Percentiles rank a stretch among this genome's conserved stretches.
Conservation (phyloP, 2,888 invertebrate species). For the Thera britannica region DNA sequence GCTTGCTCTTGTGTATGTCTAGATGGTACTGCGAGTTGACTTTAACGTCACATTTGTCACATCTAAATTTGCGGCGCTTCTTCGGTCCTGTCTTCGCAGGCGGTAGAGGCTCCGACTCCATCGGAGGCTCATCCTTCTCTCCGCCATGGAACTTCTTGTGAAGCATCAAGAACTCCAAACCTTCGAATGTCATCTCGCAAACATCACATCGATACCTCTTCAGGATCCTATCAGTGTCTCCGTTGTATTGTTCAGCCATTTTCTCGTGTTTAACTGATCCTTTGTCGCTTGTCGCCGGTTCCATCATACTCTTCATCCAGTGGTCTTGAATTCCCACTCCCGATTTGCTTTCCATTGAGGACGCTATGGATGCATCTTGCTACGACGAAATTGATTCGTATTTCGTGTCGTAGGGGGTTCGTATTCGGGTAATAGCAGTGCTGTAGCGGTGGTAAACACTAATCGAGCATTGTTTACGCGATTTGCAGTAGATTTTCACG, state of each 20-base stretch:
- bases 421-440: conserved; percentile 53
- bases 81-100: conserved; percentile 67
- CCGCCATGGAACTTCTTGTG: conserved; percentile 80
- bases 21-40: conserved; percentile 80
- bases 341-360: conserved; percentile 76
- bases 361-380: conserved; percentile 63
- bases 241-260: conserved; percentile 75
- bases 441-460: conserved; percentile 45
- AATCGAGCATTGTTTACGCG: conserved; percentile 76
- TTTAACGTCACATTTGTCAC: conserved; percentile 79
- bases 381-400: conserved; percentile 73
- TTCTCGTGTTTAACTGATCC: conserved; percentile 77
- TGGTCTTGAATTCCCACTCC: conserved; percentile 75
- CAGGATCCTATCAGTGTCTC: conserved; percentile 69
- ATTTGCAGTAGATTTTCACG: conserved; percentile 69
- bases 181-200: conserved; percentile 77
- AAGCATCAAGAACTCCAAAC: conserved; percentile 74
- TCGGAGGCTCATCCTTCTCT: conserved; percentile 70
- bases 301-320: conserved; percentile 83
- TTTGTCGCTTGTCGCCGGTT: conserved; percentile 76
- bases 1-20: conserved; percentile 78
- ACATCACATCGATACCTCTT: conserved; percentile 75
- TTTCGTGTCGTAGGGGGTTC: conserved; percentile 46
- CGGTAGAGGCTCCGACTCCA: conserved; percentile 61
- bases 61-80: conserved; percentile 76